Conservation (phyloP, 2,888 invertebrate species). For the Parnassius apollo region DNA sequence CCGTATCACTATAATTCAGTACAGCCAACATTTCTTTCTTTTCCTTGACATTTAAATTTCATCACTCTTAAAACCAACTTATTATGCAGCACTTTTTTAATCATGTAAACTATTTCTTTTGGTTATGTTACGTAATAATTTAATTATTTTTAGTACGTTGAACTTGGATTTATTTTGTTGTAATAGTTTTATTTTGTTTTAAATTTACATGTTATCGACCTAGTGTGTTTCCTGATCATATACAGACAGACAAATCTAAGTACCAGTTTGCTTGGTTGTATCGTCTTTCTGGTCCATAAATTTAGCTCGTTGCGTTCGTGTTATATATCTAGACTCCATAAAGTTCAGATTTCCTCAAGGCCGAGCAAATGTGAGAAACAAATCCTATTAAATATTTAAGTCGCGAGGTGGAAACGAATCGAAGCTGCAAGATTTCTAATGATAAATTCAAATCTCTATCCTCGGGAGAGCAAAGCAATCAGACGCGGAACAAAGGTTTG, state of each 20-base stretch:
- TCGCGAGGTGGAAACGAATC: constrained; percentile 38
- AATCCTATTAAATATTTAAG: constrained; percentile 68
- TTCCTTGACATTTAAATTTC: too few relatives aligned
- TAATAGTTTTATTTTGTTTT: too few relatives aligned
- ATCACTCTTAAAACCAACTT: too few relatives aligned
- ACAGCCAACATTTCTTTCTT: too few relatives aligned
- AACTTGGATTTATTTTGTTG: too few relatives aligned
- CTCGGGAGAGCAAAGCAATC: constrained; percentile 72
- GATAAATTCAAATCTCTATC: constrained; percentile 74
- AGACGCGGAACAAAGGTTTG: constrained; percentile 67
- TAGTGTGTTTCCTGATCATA: constrained; percentile 7
- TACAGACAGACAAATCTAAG: background rate
- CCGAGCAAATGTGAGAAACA: constrained; percentile 32
- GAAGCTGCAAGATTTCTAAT: constrained; percentile 58
- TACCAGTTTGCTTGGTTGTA: constrained; percentile 6
- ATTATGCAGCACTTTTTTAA: too few relatives aligned
- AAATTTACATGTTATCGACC: background rate
- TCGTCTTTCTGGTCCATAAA: constrained; percentile 25
- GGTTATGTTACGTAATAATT: too few relatives aligned
- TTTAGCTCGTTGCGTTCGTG: background rate
- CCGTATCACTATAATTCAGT: too few relatives aligned
- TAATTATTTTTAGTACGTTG: too few relatives aligned
- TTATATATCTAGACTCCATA: constrained; percentile 30
- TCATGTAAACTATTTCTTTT: too few relatives aligned
- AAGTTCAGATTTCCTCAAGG: constrained; percentile 35